These are phyloP conservation scores for Idaea biselata DNA, from an alignment of 2,888 invertebrate species.

Conservation along the genomic window DNA sequence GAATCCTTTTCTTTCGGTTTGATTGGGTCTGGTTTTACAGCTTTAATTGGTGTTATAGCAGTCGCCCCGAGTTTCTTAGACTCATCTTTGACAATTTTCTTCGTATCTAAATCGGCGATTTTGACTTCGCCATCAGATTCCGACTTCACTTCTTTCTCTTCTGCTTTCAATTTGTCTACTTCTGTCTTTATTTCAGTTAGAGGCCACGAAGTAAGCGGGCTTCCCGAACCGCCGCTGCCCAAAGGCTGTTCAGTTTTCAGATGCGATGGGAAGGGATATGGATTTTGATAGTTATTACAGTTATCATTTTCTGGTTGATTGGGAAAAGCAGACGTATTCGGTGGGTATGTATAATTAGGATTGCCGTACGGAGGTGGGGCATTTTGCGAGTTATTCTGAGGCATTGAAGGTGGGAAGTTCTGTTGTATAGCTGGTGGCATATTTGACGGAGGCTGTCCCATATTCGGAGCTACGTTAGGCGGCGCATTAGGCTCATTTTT, in stretches of 20 bases:
- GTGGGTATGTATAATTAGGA: conserved; percentile 53
- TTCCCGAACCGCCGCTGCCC: conserved; percentile 61
- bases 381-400: conserved; percentile 45
- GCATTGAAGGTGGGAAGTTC: conserved; percentile 29
- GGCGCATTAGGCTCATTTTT: conserved; percentile 23
- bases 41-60: conserved; percentile 36
- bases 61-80: conserved; percentile 40
- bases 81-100: conserved; percentile 69
- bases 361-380: conserved; percentile 41
- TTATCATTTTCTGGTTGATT: conserved; percentile 44
- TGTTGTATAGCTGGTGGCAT: conserved; percentile 41
- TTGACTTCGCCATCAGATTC: conserved; percentile 78
- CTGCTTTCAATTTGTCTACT: conserved; percentile 66
- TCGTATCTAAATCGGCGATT: conserved; percentile 76
- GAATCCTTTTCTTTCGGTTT: conserved; percentile 42
- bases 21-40: conserved; percentile 32
- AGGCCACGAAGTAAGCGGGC: conserved; percentile 69
- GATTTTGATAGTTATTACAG: conserved; percentile 50
- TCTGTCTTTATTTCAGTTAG: conserved; percentile 70
- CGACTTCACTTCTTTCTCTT: conserved; percentile 74
- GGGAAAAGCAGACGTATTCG: conserved; percentile 47
- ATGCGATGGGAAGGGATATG: conserved; percentile 53
- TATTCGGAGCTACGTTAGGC: conserved; percentile 24
- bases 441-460: conserved; percentile 21
- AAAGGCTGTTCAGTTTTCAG: conserved; percentile 67